Evolutionary conservation across 2,888 invertebrate species (phyloP), one percentile per base, ranked within the genome.

Genomic region (Sycophila texana): DNA sequence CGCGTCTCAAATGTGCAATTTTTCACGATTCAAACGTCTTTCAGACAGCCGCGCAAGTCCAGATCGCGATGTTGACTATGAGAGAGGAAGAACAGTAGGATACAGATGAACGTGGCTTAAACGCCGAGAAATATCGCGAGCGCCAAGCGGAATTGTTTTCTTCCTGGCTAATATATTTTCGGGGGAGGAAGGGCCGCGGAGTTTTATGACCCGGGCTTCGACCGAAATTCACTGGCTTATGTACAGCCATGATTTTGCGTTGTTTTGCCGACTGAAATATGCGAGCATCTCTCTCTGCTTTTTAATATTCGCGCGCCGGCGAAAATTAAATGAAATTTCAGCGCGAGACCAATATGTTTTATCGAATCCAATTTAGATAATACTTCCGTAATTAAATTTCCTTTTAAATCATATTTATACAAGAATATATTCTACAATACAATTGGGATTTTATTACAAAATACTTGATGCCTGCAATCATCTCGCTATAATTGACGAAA

Each of bases 121-220:
- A 63, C 55, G 22, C n/a, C 47, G 72, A 75, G 75, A 79, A 72
- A 79, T 76, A 76, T 79, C 47, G 75, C 72, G 39, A 49, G 65
- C 61, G 22, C 53, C 72, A 49, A 67, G 57, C 70, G 55, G 75
- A 75, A 79, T 72, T 79, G 79, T 79, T 76, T 75, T 67, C 79
- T 79, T 67, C 75, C 57, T 12, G 60, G 67, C 61, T 55, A 61
- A 79, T 72, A 76, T 72, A 79, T 79, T 60, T 26, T n/a, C 57
- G 16, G 55, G 12, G 47, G n/a, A 12, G 49, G 26, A 22, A 51
- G 51, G 14, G 22, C 39, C n/a, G 49, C 22, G 30, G 60, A 68
- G 65, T 77, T 77, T 77, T 77, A 71, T 66, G 71, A 66, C 39
- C 20, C 47, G 65, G 22, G 20, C 16, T 71, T 63, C 65, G 58